These are phyloP conservation scores for Coelopa pilipes DNA, from an alignment of 2,888 invertebrate genomes.

Conservation along the genomic window DNA sequence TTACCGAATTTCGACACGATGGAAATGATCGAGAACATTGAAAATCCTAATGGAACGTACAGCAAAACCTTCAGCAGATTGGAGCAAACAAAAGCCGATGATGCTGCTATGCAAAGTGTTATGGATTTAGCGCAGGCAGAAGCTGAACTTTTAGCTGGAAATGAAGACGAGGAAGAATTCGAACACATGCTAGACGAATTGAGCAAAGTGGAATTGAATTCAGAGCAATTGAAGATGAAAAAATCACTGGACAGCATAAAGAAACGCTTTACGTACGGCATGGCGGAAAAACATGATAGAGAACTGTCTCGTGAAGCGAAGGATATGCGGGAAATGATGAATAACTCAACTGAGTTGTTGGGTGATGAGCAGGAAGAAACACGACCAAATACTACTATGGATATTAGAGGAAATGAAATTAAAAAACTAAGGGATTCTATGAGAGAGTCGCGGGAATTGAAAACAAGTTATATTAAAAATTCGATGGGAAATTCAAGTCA, in stretches of 20 bases:
- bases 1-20: constrained; percentile 48
- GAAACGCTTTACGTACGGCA: constrained; percentile 56
- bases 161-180: constrained; percentile 62
- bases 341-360: not conserved
- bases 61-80: constrained; percentile 39
- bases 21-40: constrained; percentile 57
- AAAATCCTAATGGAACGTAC: constrained; percentile 56
- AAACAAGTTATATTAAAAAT: not conserved
- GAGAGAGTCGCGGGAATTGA: not conserved
- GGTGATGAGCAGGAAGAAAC: constrained; percentile 6
- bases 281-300: constrained; percentile 35
- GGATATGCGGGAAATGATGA: not conserved
- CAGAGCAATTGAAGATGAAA: constrained; percentile 63
- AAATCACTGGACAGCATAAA: constrained; percentile 65
- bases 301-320: constrained; percentile 47
- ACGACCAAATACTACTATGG: constrained; percentile 42
- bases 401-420: constrained; percentile 36
- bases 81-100: too few species aligned
- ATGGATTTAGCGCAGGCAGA: constrained; percentile 58
- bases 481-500: not conserved
- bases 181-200: constrained; percentile 63
- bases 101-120: constrained; percentile 57
- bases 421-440: constrained; percentile 32
- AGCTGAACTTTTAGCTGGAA: constrained; percentile 58
- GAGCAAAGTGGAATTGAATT: constrained; percentile 57